A percentile compares a stretch with the other conserved stretches of the same genome.
These are phyloP conservation scores for Acrocephalus kingi DNA, from an alignment of 2,113 vertebrate species.

Conservation along the genomic window DNA sequence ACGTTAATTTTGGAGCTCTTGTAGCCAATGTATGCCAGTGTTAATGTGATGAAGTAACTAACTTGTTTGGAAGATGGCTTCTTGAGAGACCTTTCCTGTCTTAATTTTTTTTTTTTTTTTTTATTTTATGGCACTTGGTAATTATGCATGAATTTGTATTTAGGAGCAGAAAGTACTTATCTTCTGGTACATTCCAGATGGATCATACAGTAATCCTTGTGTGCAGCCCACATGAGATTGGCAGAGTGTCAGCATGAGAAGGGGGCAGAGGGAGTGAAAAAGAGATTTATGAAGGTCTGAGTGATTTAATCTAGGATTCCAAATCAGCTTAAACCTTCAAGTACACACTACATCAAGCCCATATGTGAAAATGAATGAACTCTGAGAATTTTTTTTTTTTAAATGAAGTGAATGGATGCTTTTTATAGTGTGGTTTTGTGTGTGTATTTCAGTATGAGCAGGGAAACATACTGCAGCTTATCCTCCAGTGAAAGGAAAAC, in stretches of 20 bases:
- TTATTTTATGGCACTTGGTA: background rate
- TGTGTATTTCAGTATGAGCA: background rate
- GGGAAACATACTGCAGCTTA: background rate
- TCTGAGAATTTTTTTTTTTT: background rate
- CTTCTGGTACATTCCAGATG: conserved; percentile 57
- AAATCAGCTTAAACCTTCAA: conserved; percentile 66
- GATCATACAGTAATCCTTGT: conserved; percentile 73
- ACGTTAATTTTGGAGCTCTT: background rate
- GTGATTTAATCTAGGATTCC: conserved; percentile 71
- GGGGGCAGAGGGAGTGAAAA: conserved; percentile 48
- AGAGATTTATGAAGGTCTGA: conserved; percentile 67
- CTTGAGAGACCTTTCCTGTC: background rate
- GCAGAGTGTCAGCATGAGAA: conserved; percentile 59
- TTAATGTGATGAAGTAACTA: background rate
- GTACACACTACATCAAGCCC: conserved; percentile 24
- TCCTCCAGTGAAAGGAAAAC: background rate
- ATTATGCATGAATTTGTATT: conserved; percentile 39
- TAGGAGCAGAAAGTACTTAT: conserved; percentile 52
- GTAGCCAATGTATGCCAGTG: background rate
- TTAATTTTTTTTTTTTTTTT: background rate
- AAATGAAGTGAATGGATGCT: conserved; percentile 35
- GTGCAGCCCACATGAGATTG: conserved; percentile 64
- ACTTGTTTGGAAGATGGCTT: background rate
- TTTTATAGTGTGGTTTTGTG: background rate
- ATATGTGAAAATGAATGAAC: conserved; percentile 65